Evolutionary conservation across 1,140 invertebrate species (phyloP).

Genomic region (Eumaeus atala): DNA sequence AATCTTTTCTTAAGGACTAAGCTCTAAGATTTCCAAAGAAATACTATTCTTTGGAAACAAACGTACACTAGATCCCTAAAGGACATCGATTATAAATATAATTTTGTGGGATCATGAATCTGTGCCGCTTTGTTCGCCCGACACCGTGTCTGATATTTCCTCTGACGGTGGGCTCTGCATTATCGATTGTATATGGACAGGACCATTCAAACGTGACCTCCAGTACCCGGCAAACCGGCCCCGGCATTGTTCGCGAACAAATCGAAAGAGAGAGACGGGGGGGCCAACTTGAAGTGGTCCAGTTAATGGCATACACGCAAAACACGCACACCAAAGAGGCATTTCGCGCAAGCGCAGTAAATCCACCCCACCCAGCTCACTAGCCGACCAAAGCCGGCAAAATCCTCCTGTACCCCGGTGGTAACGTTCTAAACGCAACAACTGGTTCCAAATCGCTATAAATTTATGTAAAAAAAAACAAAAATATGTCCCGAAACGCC

Average conservation of each 20-base stretch:
- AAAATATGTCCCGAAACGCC: constrained; percentile 33
- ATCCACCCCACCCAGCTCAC: constrained; percentile 56
- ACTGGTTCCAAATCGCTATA: constrained; percentile 39
- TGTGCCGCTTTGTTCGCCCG: constrained; percentile 40
- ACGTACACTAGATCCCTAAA: too few relatives aligned
- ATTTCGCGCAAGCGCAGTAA: constrained; percentile 50
- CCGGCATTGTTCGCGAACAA: constrained; percentile 19
- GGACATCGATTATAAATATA: too few relatives aligned
- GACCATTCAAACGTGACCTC: constrained; percentile 40
- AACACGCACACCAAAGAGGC: constrained; percentile 44
- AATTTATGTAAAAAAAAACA: constrained; percentile 35
- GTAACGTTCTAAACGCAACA: constrained; percentile 58
- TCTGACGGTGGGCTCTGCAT: constrained; percentile 47
- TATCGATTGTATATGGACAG: constrained; percentile 68
- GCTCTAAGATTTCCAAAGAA: too few relatives aligned
- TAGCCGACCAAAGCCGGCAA: constrained; percentile 54
- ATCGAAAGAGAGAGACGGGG: constrained; percentile 25
- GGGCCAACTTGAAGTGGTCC: constrained; percentile 34
- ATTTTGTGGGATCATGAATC: neutral
- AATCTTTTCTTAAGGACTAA: too few relatives aligned
- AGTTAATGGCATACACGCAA: constrained; percentile 44
- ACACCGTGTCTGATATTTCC: constrained; percentile 64
- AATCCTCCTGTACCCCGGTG: constrained; percentile 58
- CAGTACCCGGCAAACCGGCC: constrained; percentile 32
- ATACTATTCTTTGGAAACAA: too few relatives aligned